Evolutionary conservation across 2,797 vertebrate genomes (phyloP).

Genomic region (Antennarius maculatus): DNA sequence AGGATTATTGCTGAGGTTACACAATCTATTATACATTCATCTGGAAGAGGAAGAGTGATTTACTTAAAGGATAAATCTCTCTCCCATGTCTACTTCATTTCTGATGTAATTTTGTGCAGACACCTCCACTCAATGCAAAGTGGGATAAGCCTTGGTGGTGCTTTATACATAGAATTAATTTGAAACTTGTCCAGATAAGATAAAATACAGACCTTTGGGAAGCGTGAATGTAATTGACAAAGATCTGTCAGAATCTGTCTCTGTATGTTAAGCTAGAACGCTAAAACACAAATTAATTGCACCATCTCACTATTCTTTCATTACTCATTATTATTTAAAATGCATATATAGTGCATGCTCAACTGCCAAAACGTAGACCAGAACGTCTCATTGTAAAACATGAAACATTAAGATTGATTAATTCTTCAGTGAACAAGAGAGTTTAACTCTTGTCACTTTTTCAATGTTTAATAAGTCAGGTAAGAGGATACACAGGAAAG

Average conservation of each 20-base stretch:
- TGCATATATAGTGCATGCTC: constrained; percentile 34
- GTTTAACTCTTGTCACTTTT: constrained; percentile 55
- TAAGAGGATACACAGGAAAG: constrained; percentile 47
- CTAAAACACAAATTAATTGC: constrained; percentile 11
- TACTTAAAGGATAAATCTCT: constrained; percentile 58
- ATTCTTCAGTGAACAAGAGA: constrained; percentile 37
- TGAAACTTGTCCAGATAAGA: constrained; percentile 35
- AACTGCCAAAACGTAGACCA: constrained; percentile 4
- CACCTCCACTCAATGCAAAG: constrained; percentile 47
- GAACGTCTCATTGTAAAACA: constrained; percentile 28
- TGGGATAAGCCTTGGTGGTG: constrained; percentile 31
- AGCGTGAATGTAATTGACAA: constrained; percentile 10
- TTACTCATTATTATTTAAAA: constrained; percentile 22
- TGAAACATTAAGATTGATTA: constrained; percentile 30
- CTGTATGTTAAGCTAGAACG: constrained; percentile 5
- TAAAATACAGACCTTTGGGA: constrained; percentile 18
- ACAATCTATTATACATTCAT: constrained; percentile 65
- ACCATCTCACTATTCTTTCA: constrained; percentile 6
- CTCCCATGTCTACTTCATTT: constrained; percentile 50
- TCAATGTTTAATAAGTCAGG: constrained; percentile 55
- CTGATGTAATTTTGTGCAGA: constrained; percentile 53
- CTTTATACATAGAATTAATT: constrained; percentile 49
- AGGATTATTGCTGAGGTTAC: constrained; percentile 70
- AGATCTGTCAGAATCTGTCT: constrained; percentile 3
- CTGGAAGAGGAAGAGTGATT: constrained; percentile 57